phyloP scores from a whole-genome alignment of 2,888 invertebrate species.

The Meiosimyza decipiens region DNA sequence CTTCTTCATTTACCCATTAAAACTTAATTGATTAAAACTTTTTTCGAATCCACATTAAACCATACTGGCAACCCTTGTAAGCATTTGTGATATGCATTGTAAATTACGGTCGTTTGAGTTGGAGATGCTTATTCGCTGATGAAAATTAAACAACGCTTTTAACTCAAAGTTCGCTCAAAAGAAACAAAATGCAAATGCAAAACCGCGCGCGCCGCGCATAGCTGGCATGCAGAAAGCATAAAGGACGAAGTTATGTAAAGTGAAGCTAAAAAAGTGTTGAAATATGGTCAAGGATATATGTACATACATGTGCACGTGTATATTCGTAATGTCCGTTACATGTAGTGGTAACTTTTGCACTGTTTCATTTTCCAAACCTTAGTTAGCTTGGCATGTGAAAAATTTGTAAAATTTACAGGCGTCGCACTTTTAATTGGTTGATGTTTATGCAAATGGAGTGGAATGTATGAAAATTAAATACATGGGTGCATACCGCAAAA shows the following conservation, averaged over 20 bases:
- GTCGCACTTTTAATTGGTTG: slow-evolving; percentile 22
- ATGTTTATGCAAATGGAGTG: slow-evolving; percentile 24
- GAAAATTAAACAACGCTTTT: slow-evolving; percentile 4
- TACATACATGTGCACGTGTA: no score
- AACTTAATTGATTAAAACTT: no score
- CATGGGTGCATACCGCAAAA: not conserved
- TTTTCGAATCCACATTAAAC: no score
- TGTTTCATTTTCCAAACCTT: slow-evolving; percentile 7
- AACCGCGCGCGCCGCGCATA: not conserved
- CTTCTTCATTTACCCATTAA: no score
- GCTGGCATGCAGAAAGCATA: not conserved
- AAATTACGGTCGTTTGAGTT: no score
- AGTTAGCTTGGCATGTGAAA: not conserved
- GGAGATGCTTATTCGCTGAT: no score
- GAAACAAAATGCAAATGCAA: not conserved
- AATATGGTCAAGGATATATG: slow-evolving; percentile 19
- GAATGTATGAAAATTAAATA: slow-evolving; percentile 10
- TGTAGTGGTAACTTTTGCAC: no score
- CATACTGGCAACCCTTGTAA: no score
- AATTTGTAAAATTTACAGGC: not conserved
- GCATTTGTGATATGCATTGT: no score
- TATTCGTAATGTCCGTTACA: no score
- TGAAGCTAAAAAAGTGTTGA: not conserved
- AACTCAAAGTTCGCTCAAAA: slow-evolving; percentile 4
- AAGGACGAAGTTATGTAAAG: not conserved